phyloP scores from a whole-genome alignment of 2,797 vertebrate species.

The Salarias fasciatus region DNA sequence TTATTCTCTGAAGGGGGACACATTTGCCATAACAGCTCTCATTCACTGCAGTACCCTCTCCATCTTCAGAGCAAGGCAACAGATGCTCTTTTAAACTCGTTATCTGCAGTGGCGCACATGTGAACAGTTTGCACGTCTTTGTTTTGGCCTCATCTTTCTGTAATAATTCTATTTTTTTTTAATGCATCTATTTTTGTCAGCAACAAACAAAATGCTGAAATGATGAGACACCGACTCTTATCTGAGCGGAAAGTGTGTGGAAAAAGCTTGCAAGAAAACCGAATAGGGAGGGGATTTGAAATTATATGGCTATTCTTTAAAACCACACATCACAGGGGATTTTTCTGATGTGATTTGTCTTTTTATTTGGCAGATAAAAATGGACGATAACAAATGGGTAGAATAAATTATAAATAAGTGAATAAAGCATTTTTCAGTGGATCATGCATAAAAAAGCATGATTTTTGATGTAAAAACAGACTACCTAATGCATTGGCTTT shows the following conservation, averaged over 20 bases:
- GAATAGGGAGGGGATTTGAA: neutral
- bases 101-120: conserved; percentile 43
- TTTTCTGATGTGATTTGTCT: neutral
- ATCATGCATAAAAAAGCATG: no score
- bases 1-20: conserved; percentile 35
- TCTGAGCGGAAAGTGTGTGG: conserved; percentile 1
- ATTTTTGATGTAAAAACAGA: no score
- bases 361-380: neutral
- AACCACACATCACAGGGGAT: neutral
- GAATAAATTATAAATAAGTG: no score
- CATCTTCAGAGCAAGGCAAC: conserved; percentile 48
- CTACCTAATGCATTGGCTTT: no score
- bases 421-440: no score
- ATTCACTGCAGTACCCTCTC: conserved; percentile 38
- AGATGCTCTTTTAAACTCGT: conserved; percentile 60
- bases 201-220: conserved; percentile 26
- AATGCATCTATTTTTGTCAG: conserved; percentile 40
- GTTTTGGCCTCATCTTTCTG: conserved; percentile 39
- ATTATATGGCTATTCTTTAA: conserved; percentile 5
- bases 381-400: no score
- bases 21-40: conserved; percentile 42
- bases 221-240: conserved; percentile 17
- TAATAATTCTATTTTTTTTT: conserved; percentile 36
- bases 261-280: neutral
- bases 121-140: conserved; percentile 53